Evolutionary conservation across 35 echinoderm and acorn worm genomes (phyloP), one percentile per base, ranked within the genome.

Genomic region (Heliocidaris tuberculata): DNA sequence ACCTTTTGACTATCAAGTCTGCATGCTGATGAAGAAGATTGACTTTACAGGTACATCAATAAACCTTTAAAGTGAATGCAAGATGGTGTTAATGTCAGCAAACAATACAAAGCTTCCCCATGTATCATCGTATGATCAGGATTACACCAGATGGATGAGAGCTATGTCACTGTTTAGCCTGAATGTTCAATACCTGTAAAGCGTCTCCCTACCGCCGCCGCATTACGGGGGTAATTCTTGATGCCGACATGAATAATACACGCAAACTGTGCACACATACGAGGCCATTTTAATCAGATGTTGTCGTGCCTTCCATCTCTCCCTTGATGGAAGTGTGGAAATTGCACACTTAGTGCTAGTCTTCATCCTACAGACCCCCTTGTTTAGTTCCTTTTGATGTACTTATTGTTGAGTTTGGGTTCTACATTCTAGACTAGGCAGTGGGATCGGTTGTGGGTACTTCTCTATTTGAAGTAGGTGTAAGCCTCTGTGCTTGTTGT

Each of bases 221-320:
- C 65, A 78, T 78, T 27, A 78, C 27, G 21, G 4, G 65, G 35
- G 65, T 21, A n/a, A 56, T 56, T 56, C 52, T 56, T 78, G 27
- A 78, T 78, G 65, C 65, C 21, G 17, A 78, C 65, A 78, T 78
- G 65, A 78, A 78, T 78, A 78, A 78, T 78, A 78, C 65, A n/a
- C 21, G 65, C 65, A 78, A 78, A 78, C 65, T n/a, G 21, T 78
- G 65, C 65, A 78, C 65, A 78, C 65, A 78, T 78, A 78, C 15
- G 65, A 27, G 65, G 65, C 65, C 65, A 78, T 78, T 78, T 78
- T 78, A 78, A 78, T 78, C 65, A 78, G 65, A 78, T 78, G 65
- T 78, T 78, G 65, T 78, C 65, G 12, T 78, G 27, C 65, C 65
- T 78, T 78, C 65, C 2, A 19, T 78, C 65, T 78, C 17, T 78